A percentile compares a stretch with the other conserved stretches of the same genome.
phyloP scores from a whole-genome alignment of 1,140 invertebrate species.

The Trichoplusia ni region DNA sequence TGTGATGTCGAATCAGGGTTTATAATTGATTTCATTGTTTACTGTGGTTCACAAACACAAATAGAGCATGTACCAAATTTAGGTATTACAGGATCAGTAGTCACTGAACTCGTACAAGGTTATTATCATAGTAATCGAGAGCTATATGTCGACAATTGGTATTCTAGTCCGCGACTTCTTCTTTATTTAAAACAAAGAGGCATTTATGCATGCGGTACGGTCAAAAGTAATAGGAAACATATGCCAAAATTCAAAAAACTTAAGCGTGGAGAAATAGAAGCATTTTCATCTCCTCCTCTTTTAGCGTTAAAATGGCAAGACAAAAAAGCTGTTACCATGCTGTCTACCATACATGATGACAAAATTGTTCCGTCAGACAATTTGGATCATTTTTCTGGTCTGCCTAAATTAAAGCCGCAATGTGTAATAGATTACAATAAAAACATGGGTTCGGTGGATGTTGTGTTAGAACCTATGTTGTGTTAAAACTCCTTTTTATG shows the following conservation, averaged over 20 bases:
- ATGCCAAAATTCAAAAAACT: conserved; percentile 40
- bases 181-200: conserved; percentile 34
- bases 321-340: conserved; percentile 36
- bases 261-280: conserved; percentile 22
- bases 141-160: conserved; percentile 44
- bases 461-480: too few relatives aligned
- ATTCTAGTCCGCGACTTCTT: conserved; percentile 40
- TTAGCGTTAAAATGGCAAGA: conserved; percentile 43
- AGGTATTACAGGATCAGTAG: conserved; percentile 35
- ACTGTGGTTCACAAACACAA: conserved; percentile 36
- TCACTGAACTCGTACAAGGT: conserved; percentile 27
- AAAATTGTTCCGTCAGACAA: conserved; percentile 36
- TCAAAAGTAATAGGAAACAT: conserved; percentile 27
- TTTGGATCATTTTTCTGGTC: conserved; percentile 23
- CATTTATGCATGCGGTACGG: conserved; percentile 38
- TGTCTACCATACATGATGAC: conserved; percentile 42
- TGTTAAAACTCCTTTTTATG: too few relatives aligned
- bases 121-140: conserved; percentile 34
- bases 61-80: conserved; percentile 32
- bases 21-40: conserved; percentile 43
- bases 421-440: conserved; percentile 62
- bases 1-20: conserved; percentile 44
- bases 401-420: conserved; percentile 53
- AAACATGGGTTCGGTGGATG: conserved; percentile 64
- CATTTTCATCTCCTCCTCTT: conserved; percentile 28